Conservation (phyloP, 92 coral and sea anemone genomes). For the Phenganax marumi region DNA sequence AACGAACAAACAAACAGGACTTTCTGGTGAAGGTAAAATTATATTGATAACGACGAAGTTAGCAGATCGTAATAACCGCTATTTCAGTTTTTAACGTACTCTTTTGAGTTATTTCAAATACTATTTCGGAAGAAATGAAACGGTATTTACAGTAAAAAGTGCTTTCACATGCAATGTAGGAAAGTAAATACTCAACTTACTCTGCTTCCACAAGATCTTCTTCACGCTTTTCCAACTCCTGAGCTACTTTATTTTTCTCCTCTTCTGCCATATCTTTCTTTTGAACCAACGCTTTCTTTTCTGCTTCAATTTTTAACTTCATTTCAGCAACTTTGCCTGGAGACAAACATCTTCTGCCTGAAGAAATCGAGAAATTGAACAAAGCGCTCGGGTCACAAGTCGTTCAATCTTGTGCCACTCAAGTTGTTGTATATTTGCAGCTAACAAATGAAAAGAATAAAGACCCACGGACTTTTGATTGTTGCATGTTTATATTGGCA, state of each 20-base stretch:
- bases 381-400: not conserved
- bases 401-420: not conserved
- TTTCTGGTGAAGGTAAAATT: no score
- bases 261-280: conserved; percentile 97
- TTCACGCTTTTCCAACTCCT: conserved; percentile 90
- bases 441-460: no score
- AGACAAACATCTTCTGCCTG: conserved; percentile 71
- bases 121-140: no score
- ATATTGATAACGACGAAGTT: no score
- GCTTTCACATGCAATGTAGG: not conserved
- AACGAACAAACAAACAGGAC: no score
- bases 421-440: no score
- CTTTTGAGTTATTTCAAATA: no score
- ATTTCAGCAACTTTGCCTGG: conserved; percentile 96
- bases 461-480: no score
- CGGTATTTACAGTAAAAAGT: not conserved
- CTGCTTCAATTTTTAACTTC: conserved; percentile 88
- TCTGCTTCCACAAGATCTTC: conserved; percentile 75
- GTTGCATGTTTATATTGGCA: no score
- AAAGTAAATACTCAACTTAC: conserved; percentile 50
- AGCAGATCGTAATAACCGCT: no score
- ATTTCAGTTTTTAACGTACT: no score
- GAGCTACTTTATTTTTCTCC: conserved; percentile 80
- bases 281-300: conserved; percentile 69
- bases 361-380: not conserved